Conservation (phyloP, 2,113 vertebrate genomes). For the Sorex fumeus region DNA sequence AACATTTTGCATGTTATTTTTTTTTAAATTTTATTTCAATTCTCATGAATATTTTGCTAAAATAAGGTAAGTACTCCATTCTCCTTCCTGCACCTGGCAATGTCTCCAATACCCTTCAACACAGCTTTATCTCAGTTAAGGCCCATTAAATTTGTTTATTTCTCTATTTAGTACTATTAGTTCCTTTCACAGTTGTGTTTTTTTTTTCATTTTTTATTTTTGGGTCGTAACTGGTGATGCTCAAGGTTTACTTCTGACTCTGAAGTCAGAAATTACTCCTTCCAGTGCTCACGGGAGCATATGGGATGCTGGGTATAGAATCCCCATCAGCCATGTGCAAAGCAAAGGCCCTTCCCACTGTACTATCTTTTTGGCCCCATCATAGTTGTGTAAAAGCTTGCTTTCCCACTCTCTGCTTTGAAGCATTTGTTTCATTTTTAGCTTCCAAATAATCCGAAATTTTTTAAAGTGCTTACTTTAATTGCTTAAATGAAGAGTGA, state of each 20-base stretch:
- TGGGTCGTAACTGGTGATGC: too few species aligned
- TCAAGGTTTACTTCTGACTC: too few species aligned
- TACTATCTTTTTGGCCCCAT: neutral
- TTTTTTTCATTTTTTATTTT: neutral
- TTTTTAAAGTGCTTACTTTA: neutral
- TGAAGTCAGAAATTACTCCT: too few species aligned
- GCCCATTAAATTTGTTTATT: too few species aligned
- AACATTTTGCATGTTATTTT: neutral
- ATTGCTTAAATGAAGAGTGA: neutral
- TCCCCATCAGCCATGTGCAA: neutral
- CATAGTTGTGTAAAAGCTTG: conserved; percentile 2
- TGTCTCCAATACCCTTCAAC: too few species aligned
- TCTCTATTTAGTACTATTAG: neutral
- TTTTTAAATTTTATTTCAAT: neutral
- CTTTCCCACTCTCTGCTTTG: neutral
- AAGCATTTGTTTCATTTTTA: conserved; percentile 15
- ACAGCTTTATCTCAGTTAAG: too few species aligned
- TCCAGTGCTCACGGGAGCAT: too few species aligned
- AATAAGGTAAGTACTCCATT: neutral
- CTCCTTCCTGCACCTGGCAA: neutral
- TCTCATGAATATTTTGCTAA: neutral
- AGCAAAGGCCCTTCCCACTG: neutral
- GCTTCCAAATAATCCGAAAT: neutral
- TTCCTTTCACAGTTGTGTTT: neutral
- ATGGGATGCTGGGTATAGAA: neutral